These are phyloP conservation scores for Menidia menidia DNA, from an alignment of 2,797 vertebrate genomes.

Conservation along the genomic window DNA sequence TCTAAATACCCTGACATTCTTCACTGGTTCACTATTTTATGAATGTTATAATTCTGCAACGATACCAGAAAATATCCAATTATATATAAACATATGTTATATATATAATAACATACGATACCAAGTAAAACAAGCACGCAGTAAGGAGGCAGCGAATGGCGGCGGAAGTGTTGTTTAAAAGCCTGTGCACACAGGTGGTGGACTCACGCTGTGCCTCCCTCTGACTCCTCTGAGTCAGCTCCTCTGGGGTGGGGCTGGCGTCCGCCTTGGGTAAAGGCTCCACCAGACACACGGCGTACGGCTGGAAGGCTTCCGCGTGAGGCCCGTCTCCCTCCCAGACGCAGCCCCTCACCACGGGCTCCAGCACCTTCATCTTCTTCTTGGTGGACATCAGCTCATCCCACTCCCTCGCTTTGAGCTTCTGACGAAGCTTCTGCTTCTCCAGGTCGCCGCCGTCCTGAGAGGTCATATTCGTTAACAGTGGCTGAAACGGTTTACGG, in stretches of 20 bases:
- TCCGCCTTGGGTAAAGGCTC: conserved; percentile 80
- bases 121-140: too few relatives aligned
- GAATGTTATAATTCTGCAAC: too few relatives aligned
- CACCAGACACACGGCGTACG: conserved; percentile 85
- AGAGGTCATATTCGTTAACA: not conserved
- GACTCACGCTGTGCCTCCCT: conserved; percentile 89
- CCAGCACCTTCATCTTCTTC: conserved; percentile 89
- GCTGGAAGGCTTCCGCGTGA: conserved; percentile 75
- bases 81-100: too few relatives aligned
- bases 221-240: conserved; percentile 74
- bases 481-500: not conserved
- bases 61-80: too few relatives aligned
- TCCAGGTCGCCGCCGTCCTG: conserved; percentile 91
- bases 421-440: conserved; percentile 93
- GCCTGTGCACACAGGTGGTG: too few relatives aligned
- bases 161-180: too few relatives aligned
- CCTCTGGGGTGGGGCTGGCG: conserved; percentile 81
- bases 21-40: too few relatives aligned
- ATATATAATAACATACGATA: too few relatives aligned
- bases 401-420: conserved; percentile 96
- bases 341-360: conserved; percentile 90
- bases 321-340: conserved; percentile 84
- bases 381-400: conserved; percentile 94
- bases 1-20: too few relatives aligned
- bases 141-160: too few relatives aligned